These are phyloP conservation scores for Bos indicus DNA, from an alignment of 2,113 vertebrate species.

Conservation along the genomic window DNA sequence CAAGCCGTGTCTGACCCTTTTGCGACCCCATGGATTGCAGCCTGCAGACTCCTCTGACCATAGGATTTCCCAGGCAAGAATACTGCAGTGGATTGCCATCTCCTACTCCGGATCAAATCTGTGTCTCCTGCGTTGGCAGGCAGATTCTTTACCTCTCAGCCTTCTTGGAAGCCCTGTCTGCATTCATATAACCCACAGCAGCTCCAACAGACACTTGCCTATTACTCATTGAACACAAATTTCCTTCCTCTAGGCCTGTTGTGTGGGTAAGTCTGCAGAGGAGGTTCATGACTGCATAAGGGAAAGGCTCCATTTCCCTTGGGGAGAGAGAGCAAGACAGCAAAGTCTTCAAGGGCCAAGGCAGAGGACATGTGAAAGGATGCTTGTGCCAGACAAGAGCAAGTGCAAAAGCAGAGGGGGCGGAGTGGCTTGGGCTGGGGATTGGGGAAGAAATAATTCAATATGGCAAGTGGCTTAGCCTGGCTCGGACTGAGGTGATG, in stretches of 20 bases:
- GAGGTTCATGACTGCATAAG: neutral
- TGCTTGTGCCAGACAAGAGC: neutral
- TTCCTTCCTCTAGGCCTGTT: neutral
- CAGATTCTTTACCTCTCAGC: neutral
- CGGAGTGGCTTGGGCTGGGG: neutral
- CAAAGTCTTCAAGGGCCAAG: neutral
- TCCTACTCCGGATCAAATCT: neutral
- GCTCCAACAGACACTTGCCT: neutral
- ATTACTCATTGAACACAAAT: too few species aligned
- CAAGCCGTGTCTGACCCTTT: neutral
- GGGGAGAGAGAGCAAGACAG: neutral
- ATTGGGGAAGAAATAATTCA: too few species aligned
- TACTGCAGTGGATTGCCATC: neutral
- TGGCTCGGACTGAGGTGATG: too few species aligned
- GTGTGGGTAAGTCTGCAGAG: neutral
- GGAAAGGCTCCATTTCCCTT: neutral
- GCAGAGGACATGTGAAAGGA: neutral
- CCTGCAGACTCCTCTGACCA: neutral
- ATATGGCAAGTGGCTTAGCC: accelerated
- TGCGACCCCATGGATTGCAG: neutral
- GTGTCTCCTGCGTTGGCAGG: neutral
- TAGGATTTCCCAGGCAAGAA: neutral
- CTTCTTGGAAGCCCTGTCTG: neutral
- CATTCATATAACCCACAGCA: neutral
- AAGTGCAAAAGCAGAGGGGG: neutral